phyloP scores from a whole-genome alignment of 2,888 invertebrate genomes.

The Papilio demoleus region DNA sequence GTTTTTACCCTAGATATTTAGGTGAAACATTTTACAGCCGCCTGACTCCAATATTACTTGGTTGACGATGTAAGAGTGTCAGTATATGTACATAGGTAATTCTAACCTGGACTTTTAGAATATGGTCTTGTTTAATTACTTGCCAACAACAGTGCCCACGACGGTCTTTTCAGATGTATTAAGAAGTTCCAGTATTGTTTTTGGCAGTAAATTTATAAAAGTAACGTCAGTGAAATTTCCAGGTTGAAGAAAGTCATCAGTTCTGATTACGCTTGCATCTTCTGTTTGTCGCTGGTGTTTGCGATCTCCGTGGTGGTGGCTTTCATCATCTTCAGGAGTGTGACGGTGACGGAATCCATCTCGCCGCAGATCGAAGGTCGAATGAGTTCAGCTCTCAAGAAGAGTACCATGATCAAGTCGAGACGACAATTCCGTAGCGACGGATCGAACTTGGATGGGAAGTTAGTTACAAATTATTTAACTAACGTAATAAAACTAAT shows the following conservation, averaged over 20 bases:
- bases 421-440: slow-evolving; percentile 37
- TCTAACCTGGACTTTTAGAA: no score
- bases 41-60: no score
- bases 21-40: no score
- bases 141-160: no score
- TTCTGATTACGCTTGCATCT: slow-evolving; percentile 35
- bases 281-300: slow-evolving; percentile 32
- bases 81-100: no score
- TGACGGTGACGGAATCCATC: neutral
- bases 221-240: slow-evolving; percentile 33
- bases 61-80: no score
- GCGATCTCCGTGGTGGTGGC: slow-evolving; percentile 28
- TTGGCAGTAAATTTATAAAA: slow-evolving; percentile 4
- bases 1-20: no score
- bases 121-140: no score
- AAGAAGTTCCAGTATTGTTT: neutral
- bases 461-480: neutral
- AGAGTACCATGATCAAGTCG: slow-evolving; percentile 22
- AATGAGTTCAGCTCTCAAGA: neutral
- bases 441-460: slow-evolving; percentile 16
- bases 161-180: no score
- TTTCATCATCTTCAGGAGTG: slow-evolving; percentile 29
- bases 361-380: neutral
- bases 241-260: slow-evolving; percentile 50
- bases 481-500: no score